Conservation (phyloP, 2,113 vertebrate genomes). For the Corythoichthys intestinalis region DNA sequence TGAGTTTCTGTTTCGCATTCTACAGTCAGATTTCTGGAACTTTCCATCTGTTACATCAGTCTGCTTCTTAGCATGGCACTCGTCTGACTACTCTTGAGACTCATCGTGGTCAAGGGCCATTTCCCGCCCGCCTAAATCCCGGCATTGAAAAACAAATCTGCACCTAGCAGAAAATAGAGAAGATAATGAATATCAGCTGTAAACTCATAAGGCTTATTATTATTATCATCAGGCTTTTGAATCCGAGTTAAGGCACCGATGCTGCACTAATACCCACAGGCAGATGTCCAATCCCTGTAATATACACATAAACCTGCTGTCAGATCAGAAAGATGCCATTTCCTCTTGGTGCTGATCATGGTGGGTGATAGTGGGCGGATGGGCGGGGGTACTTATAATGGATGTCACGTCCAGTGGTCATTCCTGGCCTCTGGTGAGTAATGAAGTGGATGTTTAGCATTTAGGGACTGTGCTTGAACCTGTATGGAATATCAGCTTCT, state of each 20-base stretch:
- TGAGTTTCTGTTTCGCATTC: constrained; percentile 4
- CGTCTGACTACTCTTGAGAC: constrained; percentile 14
- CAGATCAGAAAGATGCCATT: constrained; percentile 32
- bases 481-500: background rate
- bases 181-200: constrained; percentile 21
- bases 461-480: constrained; percentile 19
- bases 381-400: constrained; percentile 18
- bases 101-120: constrained; percentile 16
- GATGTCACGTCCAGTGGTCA: constrained; percentile 28
- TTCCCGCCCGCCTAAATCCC: constrained; percentile 4
- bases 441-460: constrained; percentile 22
- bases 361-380: background rate
- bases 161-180: constrained; percentile 2
- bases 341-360: constrained; percentile 8
- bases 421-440: constrained; percentile 27
- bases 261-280: constrained; percentile 28
- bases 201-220: constrained; percentile 15
- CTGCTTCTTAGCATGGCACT: constrained; percentile 16
- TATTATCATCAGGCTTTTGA: background rate
- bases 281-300: constrained; percentile 37
- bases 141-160: constrained; percentile 17
- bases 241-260: constrained; percentile 9
- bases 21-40: background rate
- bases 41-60: constrained; percentile 13
- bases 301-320: constrained; percentile 35